Evolutionary conservation across 2,888 invertebrate genomes (phyloP).

Genomic region (Thera obeliscata): DNA sequence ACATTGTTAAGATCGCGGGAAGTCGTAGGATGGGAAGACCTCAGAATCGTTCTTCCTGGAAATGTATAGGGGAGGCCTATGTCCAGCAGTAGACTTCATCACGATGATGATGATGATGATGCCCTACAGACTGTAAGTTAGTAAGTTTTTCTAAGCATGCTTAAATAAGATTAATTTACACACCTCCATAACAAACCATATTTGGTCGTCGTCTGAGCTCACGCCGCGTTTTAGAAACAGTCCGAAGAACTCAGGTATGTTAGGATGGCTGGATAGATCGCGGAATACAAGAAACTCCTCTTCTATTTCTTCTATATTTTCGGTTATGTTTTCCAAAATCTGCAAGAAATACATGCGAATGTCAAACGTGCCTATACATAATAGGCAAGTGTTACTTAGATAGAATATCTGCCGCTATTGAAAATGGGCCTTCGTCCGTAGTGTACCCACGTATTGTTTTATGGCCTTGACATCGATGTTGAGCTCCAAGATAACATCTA

Average conservation of each 20-base stretch:
- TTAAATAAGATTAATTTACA: slow-evolving; percentile 47
- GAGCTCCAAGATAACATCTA: slow-evolving; percentile 69
- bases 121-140: slow-evolving; percentile 18
- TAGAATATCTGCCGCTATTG: slow-evolving; percentile 49
- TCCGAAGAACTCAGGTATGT: slow-evolving; percentile 90
- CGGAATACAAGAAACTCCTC: slow-evolving; percentile 90
- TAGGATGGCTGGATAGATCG: slow-evolving; percentile 89
- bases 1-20: too few relatives aligned
- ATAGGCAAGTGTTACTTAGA: slow-evolving; percentile 21
- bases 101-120: too few relatives aligned
- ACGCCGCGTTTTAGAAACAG: slow-evolving; percentile 87
- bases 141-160: slow-evolving; percentile 4
- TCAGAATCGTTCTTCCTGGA: too few relatives aligned
- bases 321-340: slow-evolving; percentile 91
- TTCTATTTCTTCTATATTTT: slow-evolving; percentile 93
- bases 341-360: slow-evolving; percentile 45
- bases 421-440: slow-evolving; percentile 50
- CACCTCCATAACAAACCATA: slow-evolving; percentile 95
- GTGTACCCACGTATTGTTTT: slow-evolving; percentile 63
- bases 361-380: slow-evolving; percentile 14
- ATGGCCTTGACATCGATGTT: slow-evolving; percentile 75
- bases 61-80: too few relatives aligned
- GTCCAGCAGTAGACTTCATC: too few relatives aligned
- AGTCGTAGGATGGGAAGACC: too few relatives aligned
- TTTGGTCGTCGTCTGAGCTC: slow-evolving; percentile 88